A percentile compares a stretch with the other conserved stretches of the same genome.
phyloP scores from a whole-genome alignment of 2,888 invertebrate genomes.

The Micoletzkya japonica region DNA sequence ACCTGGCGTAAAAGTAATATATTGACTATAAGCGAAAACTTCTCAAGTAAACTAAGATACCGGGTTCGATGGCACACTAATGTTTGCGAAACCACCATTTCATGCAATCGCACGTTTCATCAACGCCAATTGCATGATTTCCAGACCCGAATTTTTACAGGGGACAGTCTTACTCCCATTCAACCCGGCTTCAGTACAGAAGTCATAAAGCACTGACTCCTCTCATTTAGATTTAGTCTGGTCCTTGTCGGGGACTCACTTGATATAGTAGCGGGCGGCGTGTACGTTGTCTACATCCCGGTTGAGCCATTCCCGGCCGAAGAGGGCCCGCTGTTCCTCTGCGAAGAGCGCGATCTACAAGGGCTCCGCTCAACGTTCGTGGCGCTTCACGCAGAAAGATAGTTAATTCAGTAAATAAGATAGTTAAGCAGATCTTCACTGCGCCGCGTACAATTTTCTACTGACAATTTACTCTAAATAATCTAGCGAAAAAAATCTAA shows the following conservation, averaged over 20 bases:
- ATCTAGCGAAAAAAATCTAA: neutral
- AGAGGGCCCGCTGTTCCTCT: conserved; percentile 55
- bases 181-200: neutral
- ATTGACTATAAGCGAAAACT: too few species aligned
- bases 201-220: neutral
- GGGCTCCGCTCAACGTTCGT: too few species aligned
- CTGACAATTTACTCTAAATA: neutral
- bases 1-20: neutral
- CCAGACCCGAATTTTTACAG: neutral
- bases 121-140: too few species aligned
- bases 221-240: neutral
- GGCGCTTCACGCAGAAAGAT: too few species aligned
- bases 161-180: neutral
- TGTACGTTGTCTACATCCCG: conserved; percentile 59
- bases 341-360: conserved; percentile 44
- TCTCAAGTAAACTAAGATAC: too few species aligned
- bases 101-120: neutral
- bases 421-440: neutral
- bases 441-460: neutral
- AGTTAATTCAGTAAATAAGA: too few species aligned
- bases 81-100: neutral
- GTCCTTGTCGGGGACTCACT: conserved; percentile 33
- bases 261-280: conserved; percentile 59
- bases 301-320: conserved; percentile 61
- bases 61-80: too few species aligned